Conservation (phyloP, 2,113 vertebrate genomes). For the Nematolebias whitei region DNA sequence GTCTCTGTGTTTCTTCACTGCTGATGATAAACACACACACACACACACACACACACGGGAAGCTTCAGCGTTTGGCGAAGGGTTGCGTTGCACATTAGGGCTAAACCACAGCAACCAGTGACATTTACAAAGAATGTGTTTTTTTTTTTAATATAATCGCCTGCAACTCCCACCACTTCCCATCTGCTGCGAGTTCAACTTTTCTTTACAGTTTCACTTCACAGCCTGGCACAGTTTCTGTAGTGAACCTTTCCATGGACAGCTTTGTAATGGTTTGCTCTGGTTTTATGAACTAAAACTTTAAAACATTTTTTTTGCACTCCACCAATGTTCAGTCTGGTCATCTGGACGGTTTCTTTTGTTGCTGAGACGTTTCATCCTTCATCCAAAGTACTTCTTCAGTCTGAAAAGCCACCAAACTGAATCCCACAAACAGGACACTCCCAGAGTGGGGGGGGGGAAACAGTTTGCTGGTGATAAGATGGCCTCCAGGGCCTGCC, state of each 20-base stretch:
- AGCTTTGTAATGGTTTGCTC: not conserved
- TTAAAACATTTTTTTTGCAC: too few species aligned
- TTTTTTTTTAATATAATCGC: conserved; percentile 50
- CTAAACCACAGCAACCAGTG: conserved; percentile 50
- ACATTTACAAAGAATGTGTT: conserved; percentile 60
- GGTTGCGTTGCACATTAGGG: conserved; percentile 21
- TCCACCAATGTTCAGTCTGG: too few species aligned
- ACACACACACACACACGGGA: conserved; percentile 23
- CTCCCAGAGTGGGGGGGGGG: too few species aligned
- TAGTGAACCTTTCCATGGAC: conserved; percentile 13
- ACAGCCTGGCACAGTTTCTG: conserved; percentile 33
- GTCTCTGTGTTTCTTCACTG: conserved; percentile 3
- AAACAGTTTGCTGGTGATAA: too few species aligned
- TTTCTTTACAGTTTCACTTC: conserved; percentile 50
- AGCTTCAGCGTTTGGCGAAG: conserved; percentile 21
- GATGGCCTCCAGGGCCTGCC: too few species aligned
- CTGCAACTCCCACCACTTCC: conserved; percentile 61
- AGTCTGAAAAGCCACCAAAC: too few species aligned
- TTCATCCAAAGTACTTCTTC: too few species aligned
- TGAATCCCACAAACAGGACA: too few species aligned
- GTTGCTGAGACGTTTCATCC: too few species aligned
- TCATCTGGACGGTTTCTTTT: too few species aligned
- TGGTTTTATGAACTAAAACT: not conserved
- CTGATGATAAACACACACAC: conserved; percentile 1
- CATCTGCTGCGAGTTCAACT: conserved; percentile 40